Evolutionary conservation across 2,888 invertebrate species (phyloP).

Genomic region (Drosophila pegasa): DNA sequence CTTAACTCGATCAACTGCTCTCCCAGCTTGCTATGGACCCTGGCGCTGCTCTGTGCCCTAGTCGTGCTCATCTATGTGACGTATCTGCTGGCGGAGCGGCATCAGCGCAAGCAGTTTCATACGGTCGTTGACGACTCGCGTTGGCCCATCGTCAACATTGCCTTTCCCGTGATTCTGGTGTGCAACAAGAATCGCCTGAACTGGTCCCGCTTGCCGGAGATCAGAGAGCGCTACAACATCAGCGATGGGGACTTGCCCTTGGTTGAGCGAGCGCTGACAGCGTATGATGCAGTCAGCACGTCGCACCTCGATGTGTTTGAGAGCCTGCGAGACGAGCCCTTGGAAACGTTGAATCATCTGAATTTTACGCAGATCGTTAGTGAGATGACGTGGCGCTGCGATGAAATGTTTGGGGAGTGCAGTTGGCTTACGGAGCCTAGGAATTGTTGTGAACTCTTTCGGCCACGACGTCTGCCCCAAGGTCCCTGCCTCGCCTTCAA

Average conservation of each 20-base stretch:
- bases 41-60: constrained; percentile 67
- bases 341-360: constrained; percentile 70
- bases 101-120: constrained; percentile 68
- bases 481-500: constrained; percentile 86
- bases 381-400: constrained; percentile 83
- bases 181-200: constrained; percentile 83
- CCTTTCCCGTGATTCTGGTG: constrained; percentile 82
- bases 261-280: constrained; percentile 66
- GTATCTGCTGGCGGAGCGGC: constrained; percentile 69
- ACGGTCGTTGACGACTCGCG: constrained; percentile 79
- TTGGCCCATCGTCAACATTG: constrained; percentile 76
- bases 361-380: constrained; percentile 78
- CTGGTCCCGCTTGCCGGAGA: constrained; percentile 78
- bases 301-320: constrained; percentile 67
- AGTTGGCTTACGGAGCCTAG: constrained; percentile 83
- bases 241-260: constrained; percentile 41
- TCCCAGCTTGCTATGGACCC: constrained; percentile 72
- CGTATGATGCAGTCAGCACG: constrained; percentile 75
- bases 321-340: constrained; percentile 14
- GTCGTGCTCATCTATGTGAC: constrained; percentile 69
- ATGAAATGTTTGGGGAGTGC: constrained; percentile 83
- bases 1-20: background rate
- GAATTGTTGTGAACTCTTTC: constrained; percentile 85
- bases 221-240: constrained; percentile 60
- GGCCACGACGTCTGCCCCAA: constrained; percentile 83